Evolutionary conservation across 2,797 vertebrate species (phyloP), one percentile per base, ranked within the genome.

Genomic region (Sciurus vulgaris): DNA sequence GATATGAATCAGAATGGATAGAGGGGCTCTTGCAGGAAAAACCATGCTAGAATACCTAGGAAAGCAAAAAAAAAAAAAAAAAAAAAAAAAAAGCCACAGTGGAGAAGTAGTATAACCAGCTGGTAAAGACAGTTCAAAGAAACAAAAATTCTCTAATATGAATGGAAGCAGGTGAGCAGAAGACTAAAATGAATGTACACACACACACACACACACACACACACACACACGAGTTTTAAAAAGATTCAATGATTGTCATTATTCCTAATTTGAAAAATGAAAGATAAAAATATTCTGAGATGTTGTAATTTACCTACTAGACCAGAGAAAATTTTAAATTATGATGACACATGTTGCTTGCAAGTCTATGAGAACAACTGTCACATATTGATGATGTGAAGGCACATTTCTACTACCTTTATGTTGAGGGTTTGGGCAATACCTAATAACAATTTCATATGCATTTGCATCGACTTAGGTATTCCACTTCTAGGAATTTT

Each of bases 181-280:
- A 69, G n/a, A 20, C 20, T 61, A 33, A 59, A 81, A 38, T 17
- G 56, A 44, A 22, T 12, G 24, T 69, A 67, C 24, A 20, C 3
- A 41, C 22, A 26, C 56, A 82, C 30, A 59, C 35, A 83, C 49
- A 59, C 30, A 24, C 47, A 67, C 24, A 44, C 24, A 83, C 17
- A 15, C 3, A 59, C 3, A 28, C 7, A 7, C n/a, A n/a, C n/a
- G n/a, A n/a, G n/a, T 41, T 77, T 67, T 74, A 56, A 63, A 69
- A 17, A 78, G 49, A 56, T 65, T 78, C 44, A 77, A 77, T 83
- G 2, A 63, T 84, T 82, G 15, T 69, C 8, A 77, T 78, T 20
- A 69, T 89, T 94, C 38, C 33, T 72, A 56, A 22, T 38, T 94
- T 86, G 63, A 73, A 89, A 95, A 92, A 61, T 47, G 4, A 17